Conservation (phyloP, 2,888 invertebrate genomes). For the Galerucella calmariensis region DNA sequence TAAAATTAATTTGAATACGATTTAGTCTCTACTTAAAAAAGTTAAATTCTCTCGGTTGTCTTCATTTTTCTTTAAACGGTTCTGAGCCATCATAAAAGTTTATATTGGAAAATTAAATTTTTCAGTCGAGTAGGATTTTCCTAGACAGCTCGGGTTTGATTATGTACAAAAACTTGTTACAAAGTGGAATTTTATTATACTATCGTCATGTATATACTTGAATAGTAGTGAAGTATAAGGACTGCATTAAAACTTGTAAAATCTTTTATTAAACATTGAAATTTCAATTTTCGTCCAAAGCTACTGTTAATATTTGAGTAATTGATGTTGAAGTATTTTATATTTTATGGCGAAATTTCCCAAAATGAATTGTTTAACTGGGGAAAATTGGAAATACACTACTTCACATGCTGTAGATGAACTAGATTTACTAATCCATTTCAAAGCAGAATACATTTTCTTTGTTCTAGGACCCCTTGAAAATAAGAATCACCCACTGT, state of each 20-base stretch:
- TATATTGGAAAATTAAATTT: conserved; percentile 29
- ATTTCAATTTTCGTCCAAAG: neutral
- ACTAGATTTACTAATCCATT: no score
- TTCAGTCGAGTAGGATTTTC: conserved; percentile 21
- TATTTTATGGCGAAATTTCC: no score
- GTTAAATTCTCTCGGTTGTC: conserved; percentile 28
- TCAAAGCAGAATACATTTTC: no score
- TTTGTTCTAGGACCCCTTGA: no score
- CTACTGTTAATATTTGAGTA: neutral
- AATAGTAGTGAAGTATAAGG: neutral
- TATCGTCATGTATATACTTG: neutral
- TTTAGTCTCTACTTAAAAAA: conserved; percentile 31
- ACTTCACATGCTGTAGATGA: no score
- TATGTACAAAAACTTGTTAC: neutral
- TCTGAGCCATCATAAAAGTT: conserved; percentile 26
- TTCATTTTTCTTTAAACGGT: conserved; percentile 27
- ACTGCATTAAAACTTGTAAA: neutral
- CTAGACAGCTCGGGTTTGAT: neutral
- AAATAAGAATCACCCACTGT: no score
- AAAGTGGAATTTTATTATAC: neutral
- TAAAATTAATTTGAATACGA: conserved; percentile 35
- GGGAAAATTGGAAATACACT: no score
- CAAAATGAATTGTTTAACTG: no score
- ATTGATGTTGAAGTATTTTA: neutral
- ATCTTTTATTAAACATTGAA: neutral